A percentile compares a stretch with the other conserved stretches of the same genome.
Evolutionary conservation across 2,797 vertebrate species (phyloP).

Genomic region (Clarias platycephalus): DNA sequence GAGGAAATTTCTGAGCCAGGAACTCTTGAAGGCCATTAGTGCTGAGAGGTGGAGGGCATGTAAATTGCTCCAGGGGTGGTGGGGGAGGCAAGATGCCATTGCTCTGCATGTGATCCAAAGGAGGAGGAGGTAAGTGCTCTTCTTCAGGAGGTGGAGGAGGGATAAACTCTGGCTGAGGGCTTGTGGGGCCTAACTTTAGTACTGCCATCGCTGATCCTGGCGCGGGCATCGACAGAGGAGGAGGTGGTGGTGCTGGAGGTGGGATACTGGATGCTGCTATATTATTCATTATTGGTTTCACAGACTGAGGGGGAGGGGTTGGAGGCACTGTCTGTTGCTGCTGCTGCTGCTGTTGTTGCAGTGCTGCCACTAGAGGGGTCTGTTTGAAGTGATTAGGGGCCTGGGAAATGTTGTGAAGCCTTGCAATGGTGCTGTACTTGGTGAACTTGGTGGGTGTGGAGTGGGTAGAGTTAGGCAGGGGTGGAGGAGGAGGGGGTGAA

Average conservation of each 20-base stretch:
- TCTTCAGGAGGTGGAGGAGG: slow-evolving; percentile 69
- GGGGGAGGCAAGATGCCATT: slow-evolving; percentile 67
- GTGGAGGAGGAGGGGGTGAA: slow-evolving; percentile 65
- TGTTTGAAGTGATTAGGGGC: slow-evolving; percentile 67
- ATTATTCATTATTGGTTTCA: slow-evolving; percentile 74
- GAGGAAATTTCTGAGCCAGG: slow-evolving; percentile 82
- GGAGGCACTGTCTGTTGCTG: slow-evolving; percentile 34
- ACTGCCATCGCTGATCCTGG: slow-evolving; percentile 84
- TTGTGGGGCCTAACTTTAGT: slow-evolving; percentile 75
- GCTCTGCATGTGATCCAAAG: slow-evolving; percentile 64
- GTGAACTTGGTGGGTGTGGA: slow-evolving; percentile 74
- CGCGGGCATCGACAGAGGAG: slow-evolving; percentile 70
- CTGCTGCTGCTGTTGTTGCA: slow-evolving; percentile 41
- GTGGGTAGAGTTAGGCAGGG: slow-evolving; percentile 58
- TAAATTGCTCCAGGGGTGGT: slow-evolving; percentile 53
- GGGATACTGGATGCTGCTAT: slow-evolving; percentile 65
- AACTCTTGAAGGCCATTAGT: slow-evolving; percentile 75
- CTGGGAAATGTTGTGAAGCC: slow-evolving; percentile 79
- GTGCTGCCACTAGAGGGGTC: slow-evolving; percentile 40
- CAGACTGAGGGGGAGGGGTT: slow-evolving; percentile 54
- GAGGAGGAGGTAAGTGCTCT: slow-evolving; percentile 56
- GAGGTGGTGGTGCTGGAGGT: slow-evolving; percentile 76
- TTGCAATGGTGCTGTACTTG: slow-evolving; percentile 90
- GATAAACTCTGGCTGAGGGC: slow-evolving; percentile 71
- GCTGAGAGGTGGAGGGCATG: slow-evolving; percentile 62